Base-by-base conservation (phyloP, 2,888 invertebrate species). In the Drosophila sordidula region DNA sequence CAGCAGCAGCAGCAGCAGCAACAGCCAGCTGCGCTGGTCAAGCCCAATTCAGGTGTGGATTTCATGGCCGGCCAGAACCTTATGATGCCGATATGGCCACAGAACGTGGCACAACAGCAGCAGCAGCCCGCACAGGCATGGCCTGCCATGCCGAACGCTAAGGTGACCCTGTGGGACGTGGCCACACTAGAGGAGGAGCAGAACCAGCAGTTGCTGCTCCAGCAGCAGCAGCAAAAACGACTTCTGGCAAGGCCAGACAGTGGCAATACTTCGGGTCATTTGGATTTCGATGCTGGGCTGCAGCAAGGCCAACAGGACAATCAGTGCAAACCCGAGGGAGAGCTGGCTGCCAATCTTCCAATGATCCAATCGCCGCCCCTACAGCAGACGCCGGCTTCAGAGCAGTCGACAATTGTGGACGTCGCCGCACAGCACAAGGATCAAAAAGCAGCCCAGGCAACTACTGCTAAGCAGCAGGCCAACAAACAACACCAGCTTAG, bases 71-170 rank as follows among this genome's bases (percentile, higher is more conserved):
- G 77, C 0, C 87, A 78, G 46, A 87, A 75, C 45, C 59, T 90
- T 12, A 83, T 90, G 52, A 74, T 89, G 65, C 90, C 90, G 2
- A 89, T 87, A 68, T 91, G 89, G 89, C 57, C 90, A 57, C 86
- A 52, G 9, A 44, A 59, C 11, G 11, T 45, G 18, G 45, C 49
- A 4, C 41, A 52, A 4, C 62, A 58, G 64, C 75, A 73, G 8
- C 75, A 59, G 12, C 79, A 75, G 25, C n/a, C 71, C n/a, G 25
- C 14, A 6, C 76, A 70, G 11, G 61, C 66, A 0, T 86, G 87
- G 80, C 44, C 74, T n/a, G 49, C 18, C n/a, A 62, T 82, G 26
- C 32, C 61, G 11, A 64, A 62, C 25, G 18, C 69, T 0, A 85
- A 87, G 3, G 57, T 77, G 11, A 83, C 87, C 2, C 70, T 89